A percentile compares a stretch with the other conserved stretches of the same genome.
These are phyloP conservation scores for Patagioenas fasciata DNA, from an alignment of 2,113 vertebrate genomes.

Conservation along the genomic window DNA sequence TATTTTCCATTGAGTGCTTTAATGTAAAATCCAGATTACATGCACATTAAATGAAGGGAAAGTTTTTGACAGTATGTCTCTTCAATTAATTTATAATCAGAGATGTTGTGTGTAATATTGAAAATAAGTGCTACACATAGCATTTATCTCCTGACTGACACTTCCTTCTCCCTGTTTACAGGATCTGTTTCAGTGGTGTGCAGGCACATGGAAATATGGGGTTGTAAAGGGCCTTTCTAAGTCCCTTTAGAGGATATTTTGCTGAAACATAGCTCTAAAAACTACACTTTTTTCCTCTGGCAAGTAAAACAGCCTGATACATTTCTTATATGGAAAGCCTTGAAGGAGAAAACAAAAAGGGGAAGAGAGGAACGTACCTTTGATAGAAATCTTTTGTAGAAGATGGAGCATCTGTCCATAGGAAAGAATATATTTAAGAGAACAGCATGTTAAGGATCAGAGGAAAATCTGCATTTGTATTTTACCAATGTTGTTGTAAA, in stretches of 20 bases:
- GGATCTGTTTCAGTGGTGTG: neutral
- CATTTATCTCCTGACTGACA: neutral
- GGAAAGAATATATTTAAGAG: neutral
- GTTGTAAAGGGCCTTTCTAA: neutral
- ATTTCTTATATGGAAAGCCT: neutral
- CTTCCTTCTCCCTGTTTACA: neutral
- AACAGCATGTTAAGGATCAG: neutral
- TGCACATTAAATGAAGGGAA: slow-evolving; percentile 27
- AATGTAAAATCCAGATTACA: slow-evolving; percentile 2
- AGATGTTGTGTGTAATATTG: neutral
- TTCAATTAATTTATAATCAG: slow-evolving; percentile 48
- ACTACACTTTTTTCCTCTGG: neutral
- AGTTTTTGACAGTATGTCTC: slow-evolving; percentile 5
- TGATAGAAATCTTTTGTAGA: neutral
- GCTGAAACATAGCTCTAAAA: neutral
- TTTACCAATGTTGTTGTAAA: neutral
- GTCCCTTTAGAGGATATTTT: neutral
- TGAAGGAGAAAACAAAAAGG: neutral
- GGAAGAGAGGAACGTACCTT: neutral
- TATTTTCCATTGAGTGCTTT: slow-evolving; percentile 53
- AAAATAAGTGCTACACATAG: neutral
- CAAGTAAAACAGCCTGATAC: neutral
- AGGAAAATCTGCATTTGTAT: neutral
- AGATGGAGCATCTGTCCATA: neutral
- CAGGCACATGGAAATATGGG: neutral